phyloP scores from a whole-genome alignment of 2,888 invertebrate genomes.

The Folsomia candida region DNA sequence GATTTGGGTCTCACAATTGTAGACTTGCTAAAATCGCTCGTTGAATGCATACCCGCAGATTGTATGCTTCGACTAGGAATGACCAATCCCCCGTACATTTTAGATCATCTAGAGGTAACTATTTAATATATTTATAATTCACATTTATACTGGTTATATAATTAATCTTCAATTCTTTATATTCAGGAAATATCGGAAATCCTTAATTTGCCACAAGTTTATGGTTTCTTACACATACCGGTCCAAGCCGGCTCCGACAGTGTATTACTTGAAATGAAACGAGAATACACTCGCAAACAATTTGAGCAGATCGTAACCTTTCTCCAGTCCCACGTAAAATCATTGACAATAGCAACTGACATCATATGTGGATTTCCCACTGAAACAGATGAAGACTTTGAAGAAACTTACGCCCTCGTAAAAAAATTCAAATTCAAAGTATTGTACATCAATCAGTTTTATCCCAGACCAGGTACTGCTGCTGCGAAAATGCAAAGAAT shows the following conservation, averaged over 20 bases:
- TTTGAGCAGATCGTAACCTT: conserved; percentile 70
- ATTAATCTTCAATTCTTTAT: conserved; percentile 3
- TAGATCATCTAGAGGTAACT: conserved; percentile 77
- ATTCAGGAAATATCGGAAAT: conserved; percentile 76
- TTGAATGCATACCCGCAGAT: conserved; percentile 63
- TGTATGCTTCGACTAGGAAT: conserved; percentile 68
- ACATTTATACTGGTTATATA: neutral
- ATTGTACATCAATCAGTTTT: conserved; percentile 97
- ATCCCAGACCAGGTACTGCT: conserved; percentile 91
- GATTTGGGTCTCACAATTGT: conserved; percentile 89
- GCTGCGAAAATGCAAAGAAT: conserved; percentile 84
- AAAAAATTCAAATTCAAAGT: conserved; percentile 83
- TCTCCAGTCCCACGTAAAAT: conserved; percentile 70
- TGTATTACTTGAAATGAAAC: conserved; percentile 90
- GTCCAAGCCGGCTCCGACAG: conserved; percentile 97
- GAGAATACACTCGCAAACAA: conserved; percentile 87
- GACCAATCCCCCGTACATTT: conserved; percentile 98
- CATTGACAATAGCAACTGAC: conserved; percentile 89
- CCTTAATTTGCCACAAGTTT: conserved; percentile 82
- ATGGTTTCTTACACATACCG: conserved; percentile 94
- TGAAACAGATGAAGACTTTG: conserved; percentile 86
- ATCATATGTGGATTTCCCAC: conserved; percentile 98
- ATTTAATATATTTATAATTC: neutral
- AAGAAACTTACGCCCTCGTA: conserved; percentile 80
- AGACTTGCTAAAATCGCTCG: conserved; percentile 77